Conservation (phyloP, 1,140 invertebrate genomes). For the Kradibia gibbosae region DNA sequence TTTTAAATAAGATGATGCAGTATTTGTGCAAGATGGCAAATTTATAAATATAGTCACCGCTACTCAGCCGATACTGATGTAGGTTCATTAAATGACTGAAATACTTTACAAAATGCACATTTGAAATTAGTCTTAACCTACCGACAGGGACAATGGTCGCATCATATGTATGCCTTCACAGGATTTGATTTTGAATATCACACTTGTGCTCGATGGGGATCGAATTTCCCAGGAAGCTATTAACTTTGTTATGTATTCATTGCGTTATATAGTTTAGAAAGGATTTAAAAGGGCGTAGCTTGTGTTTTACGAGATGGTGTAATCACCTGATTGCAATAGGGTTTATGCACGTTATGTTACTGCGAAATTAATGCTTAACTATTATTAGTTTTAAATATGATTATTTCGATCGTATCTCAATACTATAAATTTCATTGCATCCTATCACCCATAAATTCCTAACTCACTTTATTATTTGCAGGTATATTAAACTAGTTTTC, state of each 20-base stretch:
- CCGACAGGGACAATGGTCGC: background rate
- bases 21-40: background rate
- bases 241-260: background rate
- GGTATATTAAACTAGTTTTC: too few relatives aligned
- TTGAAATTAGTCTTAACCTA: too few relatives aligned
- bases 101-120: too few relatives aligned
- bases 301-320: background rate
- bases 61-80: background rate
- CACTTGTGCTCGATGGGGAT: background rate
- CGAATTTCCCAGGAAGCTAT: background rate
- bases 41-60: background rate
- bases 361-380: background rate
- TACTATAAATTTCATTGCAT: too few relatives aligned
- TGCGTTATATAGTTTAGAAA: background rate
- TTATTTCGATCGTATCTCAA: too few relatives aligned
- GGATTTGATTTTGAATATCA: background rate
- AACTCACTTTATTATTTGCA: too few relatives aligned
- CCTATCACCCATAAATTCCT: too few relatives aligned
- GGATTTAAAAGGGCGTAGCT: background rate
- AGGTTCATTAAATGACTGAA: background rate
- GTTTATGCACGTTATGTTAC: background rate
- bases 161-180: background rate
- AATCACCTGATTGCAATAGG: background rate
- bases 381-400: background rate
- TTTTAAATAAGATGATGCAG: too few relatives aligned